Percentiles rank a stretch among this genome's conserved stretches.
phyloP scores from a whole-genome alignment of 2,888 invertebrate species.

The Drepana falcataria region DNA sequence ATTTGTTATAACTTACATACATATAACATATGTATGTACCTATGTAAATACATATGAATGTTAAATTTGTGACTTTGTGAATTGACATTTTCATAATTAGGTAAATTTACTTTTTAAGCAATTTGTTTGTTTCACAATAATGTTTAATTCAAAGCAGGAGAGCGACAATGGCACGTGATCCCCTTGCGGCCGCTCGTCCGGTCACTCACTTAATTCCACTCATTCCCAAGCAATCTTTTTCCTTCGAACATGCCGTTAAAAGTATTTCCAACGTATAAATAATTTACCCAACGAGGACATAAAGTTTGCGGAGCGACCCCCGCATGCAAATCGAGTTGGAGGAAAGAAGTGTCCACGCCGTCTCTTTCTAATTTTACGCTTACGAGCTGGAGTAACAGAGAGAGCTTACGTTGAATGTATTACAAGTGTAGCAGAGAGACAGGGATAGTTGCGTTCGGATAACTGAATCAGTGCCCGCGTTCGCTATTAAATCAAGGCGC shows the following conservation, averaged over 20 bases:
- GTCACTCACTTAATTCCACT: slow-evolving; percentile 66
- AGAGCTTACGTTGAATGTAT: slow-evolving; percentile 27
- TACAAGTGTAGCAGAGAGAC: slow-evolving; percentile 46
- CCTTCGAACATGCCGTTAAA: slow-evolving; percentile 66
- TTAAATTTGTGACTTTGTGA: no score
- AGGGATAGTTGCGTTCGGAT: slow-evolving; percentile 73
- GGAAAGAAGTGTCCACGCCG: slow-evolving; percentile 67
- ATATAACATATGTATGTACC: no score
- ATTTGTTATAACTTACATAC: no score
- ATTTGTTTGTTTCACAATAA: no score
- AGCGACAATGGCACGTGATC: no score
- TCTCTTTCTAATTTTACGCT: slow-evolving; percentile 53
- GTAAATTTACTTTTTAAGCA: no score
- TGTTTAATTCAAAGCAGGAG: no score
- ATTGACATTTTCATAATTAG: no score
- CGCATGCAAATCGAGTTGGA: slow-evolving; percentile 77
- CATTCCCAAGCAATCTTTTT: slow-evolving; percentile 69
- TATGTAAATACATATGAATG: no score
- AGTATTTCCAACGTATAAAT: slow-evolving; percentile 76
- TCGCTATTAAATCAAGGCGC: slow-evolving; percentile 77
- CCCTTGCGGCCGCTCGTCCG: slow-evolving; percentile 16
- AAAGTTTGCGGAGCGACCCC: slow-evolving; percentile 74
- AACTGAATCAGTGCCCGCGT: slow-evolving; percentile 79
- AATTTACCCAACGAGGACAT: slow-evolving; percentile 77
- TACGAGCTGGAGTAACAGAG: slow-evolving; percentile 30